Base-by-base conservation (phyloP, 2,888 invertebrate genomes). In the Gari tellinella region DNA sequence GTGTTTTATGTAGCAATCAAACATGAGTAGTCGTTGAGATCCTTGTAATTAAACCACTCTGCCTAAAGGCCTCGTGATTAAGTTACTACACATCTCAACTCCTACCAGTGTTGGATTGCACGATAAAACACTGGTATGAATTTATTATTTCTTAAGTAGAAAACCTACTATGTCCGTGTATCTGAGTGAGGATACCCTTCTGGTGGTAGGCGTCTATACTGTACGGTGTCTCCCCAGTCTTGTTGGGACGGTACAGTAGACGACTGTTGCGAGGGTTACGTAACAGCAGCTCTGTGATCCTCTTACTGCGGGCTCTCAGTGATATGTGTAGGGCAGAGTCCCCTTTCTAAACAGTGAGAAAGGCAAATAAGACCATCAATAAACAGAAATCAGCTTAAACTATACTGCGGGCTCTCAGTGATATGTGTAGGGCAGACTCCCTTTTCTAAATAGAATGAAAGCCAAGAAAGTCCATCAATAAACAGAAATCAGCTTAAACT, bases 261-360 rank as follows among this genome's bases (percentile, higher is more conserved):
- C 98, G 97, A 90, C 97, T 97, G 92, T 99, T 96, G 92, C 98
- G 97, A 19, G 99, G 99, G 93, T 99, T 99, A 31, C 98, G 94
- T 61, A 99, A 93, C 25, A 99, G 94, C 68, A 98, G 95, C 93
- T 98, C 98, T 0, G 97, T 97, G 88, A 98, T 97, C 69, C 95
- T 89, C 60, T 89, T 89, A 75, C 89, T 90, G 62, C 98, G 94
- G 0, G 98, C 98, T 72, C 99, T 94, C 95, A 99, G 97, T 0
- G 99, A 97, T 83, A 99, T 96, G 91, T 99, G 99, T 45, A 99
- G 93, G 21, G 96, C 96, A 43, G 98, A 99, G 92, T 99, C 99
- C 0, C 99, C 99, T 87, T 91, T 96, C 92, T 93, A 79, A 2
- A 63, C 67, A 23, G 26, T 12, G 23, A 46, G 37, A 48, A 43